Base-by-base conservation (phyloP, 2,113 vertebrate genomes). In the Micronisus gabar region DNA sequence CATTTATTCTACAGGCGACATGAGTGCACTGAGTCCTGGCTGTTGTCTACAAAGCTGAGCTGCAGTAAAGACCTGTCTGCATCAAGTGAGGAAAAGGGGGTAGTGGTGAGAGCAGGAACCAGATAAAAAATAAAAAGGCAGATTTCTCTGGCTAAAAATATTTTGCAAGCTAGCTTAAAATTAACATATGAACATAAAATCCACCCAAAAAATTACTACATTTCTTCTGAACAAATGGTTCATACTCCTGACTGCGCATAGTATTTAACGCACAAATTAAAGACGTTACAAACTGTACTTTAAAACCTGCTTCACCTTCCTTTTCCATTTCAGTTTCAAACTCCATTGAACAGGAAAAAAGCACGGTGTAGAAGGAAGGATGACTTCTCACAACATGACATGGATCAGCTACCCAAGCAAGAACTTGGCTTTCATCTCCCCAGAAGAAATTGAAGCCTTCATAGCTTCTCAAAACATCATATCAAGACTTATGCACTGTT, bases 401-500 rank as follows among this genome's bases (percentile, higher is more conserved):
- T 98, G 96, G 96, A 70, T 98, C n/a, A 83, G 50, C 43, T 98
- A 98, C 81, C 98, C 97, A 10, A 98, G 97, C 81, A 92, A 88
- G 13, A 94, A 74, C 32, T 76, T 61, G 30, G 12, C n/a, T 70
- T 82, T 87, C 48, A 45, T 2, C 43, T 48, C 94, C 30, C 40
- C 74, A 65, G 91, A 76, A 16, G 41, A 40, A 9, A 62, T 97
- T 0, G 94, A 97, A 40, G 97, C 97, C 0, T 0, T 85, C 52
- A 99, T 98, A 3, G 82, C 93, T 10, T 97, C 97, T 8, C 98
- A 98, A 29, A 97, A 97, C 58, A 34, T 98, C 26, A 96, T 96
- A 8, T 98, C 98, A 47, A 98, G 97, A 50, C 73, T 98, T 2
- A 98, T 98, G 94, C 98, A 98, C 7, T 53, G 94, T 40, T 98